Percentiles rank a stretch among this genome's conserved stretches.
phyloP scores from a whole-genome alignment of 2,888 invertebrate species.

The Temnothorax ravouxi region DNA sequence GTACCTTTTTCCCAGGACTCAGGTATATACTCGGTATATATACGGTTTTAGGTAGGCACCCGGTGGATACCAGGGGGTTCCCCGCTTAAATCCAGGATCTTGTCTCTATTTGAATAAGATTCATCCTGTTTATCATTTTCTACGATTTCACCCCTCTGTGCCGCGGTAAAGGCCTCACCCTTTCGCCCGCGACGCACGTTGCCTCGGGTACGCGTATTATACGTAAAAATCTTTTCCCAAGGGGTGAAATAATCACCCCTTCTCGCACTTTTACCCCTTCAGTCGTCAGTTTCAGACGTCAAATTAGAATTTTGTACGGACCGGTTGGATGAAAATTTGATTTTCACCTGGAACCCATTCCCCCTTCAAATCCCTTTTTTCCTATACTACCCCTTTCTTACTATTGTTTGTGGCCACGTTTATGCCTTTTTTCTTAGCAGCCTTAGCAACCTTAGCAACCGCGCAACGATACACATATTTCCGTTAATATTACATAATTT shows the following conservation, averaged over 20 bases:
- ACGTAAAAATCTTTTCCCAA: slow-evolving; percentile 84
- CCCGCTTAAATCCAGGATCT: slow-evolving; percentile 82
- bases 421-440: slow-evolving; percentile 36
- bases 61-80: slow-evolving; percentile 64
- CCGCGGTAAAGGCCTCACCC: slow-evolving; percentile 67
- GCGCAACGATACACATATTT: slow-evolving; percentile 18
- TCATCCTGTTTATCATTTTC: slow-evolving; percentile 85
- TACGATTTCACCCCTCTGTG: slow-evolving; percentile 76
- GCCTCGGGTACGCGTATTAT: slow-evolving; percentile 71
- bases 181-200: slow-evolving; percentile 66
- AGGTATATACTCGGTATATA: slow-evolving; percentile 65
- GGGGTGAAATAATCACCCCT: slow-evolving; percentile 78
- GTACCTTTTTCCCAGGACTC: slow-evolving; percentile 78
- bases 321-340: slow-evolving; percentile 80
- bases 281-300: slow-evolving; percentile 80
- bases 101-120: slow-evolving; percentile 86
- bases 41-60: slow-evolving; percentile 53
- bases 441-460: not conserved
- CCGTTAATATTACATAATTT: slow-evolving; percentile 35
- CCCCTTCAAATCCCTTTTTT: slow-evolving; percentile 50
- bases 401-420: slow-evolving; percentile 43
- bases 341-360: slow-evolving; percentile 81
- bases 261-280: slow-evolving; percentile 67
- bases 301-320: slow-evolving; percentile 84
- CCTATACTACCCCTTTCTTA: slow-evolving; percentile 50